Evolutionary conservation across 2,888 invertebrate genomes (phyloP).

Genomic region (Pharmacophagus antenor): DNA sequence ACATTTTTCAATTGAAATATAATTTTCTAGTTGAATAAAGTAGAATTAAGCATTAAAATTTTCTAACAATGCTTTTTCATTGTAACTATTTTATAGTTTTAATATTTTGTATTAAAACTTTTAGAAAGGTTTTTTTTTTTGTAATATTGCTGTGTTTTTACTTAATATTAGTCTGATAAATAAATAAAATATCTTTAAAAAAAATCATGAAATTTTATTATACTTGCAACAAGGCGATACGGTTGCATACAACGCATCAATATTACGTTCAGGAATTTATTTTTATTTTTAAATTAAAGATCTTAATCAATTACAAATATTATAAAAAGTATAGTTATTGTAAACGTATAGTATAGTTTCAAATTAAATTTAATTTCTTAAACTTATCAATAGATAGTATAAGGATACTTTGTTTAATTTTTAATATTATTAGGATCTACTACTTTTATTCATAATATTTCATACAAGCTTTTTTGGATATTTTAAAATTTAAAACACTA

Average conservation of each 20-base stretch:
- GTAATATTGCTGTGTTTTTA: background rate
- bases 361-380: no score
- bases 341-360: no score
- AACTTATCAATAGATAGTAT: no score
- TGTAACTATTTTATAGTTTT: background rate
- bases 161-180: background rate
- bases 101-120: background rate
- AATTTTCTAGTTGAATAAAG: background rate
- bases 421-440: no score
- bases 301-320: background rate
- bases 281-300: background rate
- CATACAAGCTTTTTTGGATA: no score
- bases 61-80: background rate
- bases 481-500: no score
- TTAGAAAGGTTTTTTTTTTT: background rate
- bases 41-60: background rate
- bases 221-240: slow-evolving; percentile 25
- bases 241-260: slow-evolving; percentile 10
- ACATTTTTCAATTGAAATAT: no score
- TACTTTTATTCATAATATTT: no score
- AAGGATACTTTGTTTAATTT: no score
- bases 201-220: background rate
- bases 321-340: background rate
- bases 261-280: slow-evolving; percentile 3
- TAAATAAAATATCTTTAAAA: background rate